phyloP scores from a whole-genome alignment of 2,797 vertebrate genomes.

The Limnodromus scolopaceus region DNA sequence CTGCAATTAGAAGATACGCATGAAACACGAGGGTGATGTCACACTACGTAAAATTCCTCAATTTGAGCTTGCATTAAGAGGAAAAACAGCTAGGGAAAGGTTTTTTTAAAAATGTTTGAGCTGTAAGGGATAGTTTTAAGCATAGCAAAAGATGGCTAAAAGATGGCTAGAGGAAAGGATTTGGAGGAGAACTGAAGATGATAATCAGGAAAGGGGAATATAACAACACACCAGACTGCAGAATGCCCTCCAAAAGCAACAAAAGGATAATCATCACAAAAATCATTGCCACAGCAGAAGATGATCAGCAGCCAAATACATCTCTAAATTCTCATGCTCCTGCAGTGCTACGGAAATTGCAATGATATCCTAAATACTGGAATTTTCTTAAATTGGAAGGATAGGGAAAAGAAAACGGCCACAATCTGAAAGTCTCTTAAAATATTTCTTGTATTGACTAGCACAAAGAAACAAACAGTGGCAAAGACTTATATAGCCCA shows the following conservation, averaged over 20 bases:
- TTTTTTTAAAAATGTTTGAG: background rate
- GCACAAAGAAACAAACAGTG: background rate
- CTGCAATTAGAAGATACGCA: background rate
- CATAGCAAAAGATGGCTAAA: background rate
- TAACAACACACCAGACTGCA: background rate
- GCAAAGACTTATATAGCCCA: background rate
- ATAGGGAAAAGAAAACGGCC: background rate
- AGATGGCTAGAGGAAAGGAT: background rate
- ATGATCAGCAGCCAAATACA: background rate
- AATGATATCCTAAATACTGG: background rate
- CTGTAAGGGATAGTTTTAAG: background rate
- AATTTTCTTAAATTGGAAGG: background rate
- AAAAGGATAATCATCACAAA: background rate
- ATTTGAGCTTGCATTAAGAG: background rate
- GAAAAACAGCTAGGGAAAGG: background rate
- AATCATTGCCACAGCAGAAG: background rate
- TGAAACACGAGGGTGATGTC: background rate
- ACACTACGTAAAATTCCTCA: background rate
- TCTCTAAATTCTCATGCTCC: background rate
- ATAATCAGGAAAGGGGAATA: background rate
- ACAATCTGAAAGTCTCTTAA: background rate
- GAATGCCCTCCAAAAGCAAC: background rate
- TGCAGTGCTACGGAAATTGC: background rate
- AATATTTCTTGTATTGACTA: background rate
- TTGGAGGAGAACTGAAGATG: background rate